Evolutionary conservation across 2,888 invertebrate species (phyloP), one percentile per base, ranked within the genome.

Genomic region (Homarus gammarus): DNA sequence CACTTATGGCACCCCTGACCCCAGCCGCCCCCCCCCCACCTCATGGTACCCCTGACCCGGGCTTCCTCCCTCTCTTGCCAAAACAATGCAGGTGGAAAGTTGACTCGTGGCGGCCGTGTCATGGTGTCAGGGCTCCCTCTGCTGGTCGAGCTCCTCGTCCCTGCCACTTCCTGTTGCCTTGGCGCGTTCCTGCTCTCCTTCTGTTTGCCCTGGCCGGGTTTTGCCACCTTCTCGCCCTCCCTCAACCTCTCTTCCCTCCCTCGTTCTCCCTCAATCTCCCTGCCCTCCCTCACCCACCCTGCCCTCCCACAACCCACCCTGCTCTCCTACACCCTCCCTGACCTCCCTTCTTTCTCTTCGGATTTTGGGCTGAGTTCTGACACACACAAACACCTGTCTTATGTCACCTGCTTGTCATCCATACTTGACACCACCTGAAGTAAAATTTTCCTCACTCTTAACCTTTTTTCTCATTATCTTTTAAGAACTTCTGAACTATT

Each of bases 81-180:
- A 84, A 75, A 84, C 84, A 84, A 84, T 84, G 84, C 84, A 56
- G 84, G 75, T 75, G 84, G 84, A 84, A 75, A 84, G 84, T 84
- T 56, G 73, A 75, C 70, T 84, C 84, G 38, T 75, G 73, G 84
- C 75, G 75, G 75, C 84, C 75, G 84, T 84, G 84, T 84, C 84
- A 84, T 56, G 73, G 84, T 75, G 83, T 84, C 83, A 84, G 38
- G 83, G 83, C 83, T 84, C 56, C 64, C 44, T 6, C 44, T 49
- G 72, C 70, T 72, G 68, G 82, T 44, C 64, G 64, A 56, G 84
- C 75, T 75, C 38, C 51, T n/a, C 38, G 36, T 40, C 36, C 40
- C 84, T 51, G 38, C 38, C n/a, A 38, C 51, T 56, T 31, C 56
- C 64, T 61, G 36, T 38, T 79, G n/a, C 40, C 61, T 61, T 44